Conservation (phyloP, 2,113 vertebrate genomes). For the Haemorhous mexicanus region DNA sequence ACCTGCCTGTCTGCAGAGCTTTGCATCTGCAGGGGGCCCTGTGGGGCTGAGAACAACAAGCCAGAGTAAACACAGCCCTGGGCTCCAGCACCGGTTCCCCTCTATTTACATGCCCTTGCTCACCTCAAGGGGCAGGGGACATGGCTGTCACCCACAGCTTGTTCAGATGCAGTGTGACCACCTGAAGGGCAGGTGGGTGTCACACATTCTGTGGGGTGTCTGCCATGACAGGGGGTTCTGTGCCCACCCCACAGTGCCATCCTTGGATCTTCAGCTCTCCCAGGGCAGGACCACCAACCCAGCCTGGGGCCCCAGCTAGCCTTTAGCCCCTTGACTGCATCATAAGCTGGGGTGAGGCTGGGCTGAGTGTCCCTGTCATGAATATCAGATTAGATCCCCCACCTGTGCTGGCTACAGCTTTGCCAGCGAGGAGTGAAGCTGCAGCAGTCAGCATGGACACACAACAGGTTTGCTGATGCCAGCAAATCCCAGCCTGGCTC, state of each 20-base stretch:
- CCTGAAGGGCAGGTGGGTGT: neutral
- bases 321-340: neutral
- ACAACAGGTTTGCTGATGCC: slow-evolving; percentile 32
- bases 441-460: slow-evolving; percentile 10
- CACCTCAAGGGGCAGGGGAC: rapidly evolving
- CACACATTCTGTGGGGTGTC: neutral
- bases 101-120: rapidly evolving
- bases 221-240: neutral
- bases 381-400: neutral
- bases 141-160: rapidly evolving
- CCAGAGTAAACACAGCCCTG: neutral
- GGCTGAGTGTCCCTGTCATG: neutral
- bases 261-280: neutral
- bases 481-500: neutral
- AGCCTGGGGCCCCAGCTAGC: neutral
- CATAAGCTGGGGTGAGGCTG: neutral
- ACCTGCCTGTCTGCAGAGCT: neutral
- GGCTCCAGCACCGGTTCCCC: neutral
- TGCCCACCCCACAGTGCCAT: rapidly evolving
- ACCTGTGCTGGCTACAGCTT: neutral
- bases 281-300: neutral
- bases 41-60: neutral
- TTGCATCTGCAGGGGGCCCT: neutral
- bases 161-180: neutral
- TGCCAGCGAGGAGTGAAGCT: neutral